Base-by-base conservation (phyloP, 1,140 invertebrate genomes). In the Dendroctonus ponderosae region DNA sequence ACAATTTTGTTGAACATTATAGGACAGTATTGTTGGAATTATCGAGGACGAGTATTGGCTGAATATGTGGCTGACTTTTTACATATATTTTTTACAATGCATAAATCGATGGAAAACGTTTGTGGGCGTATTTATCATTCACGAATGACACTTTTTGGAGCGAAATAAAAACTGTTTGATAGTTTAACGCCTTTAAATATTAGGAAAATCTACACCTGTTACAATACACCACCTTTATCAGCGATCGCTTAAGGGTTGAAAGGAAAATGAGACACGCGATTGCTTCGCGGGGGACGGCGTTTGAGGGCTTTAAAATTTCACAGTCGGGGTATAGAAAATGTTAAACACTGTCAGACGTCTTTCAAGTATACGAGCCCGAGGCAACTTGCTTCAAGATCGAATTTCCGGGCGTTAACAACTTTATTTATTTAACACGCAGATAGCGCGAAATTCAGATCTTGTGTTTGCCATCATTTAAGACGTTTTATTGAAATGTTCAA, bases 221-320 rank as follows among this genome's bases (percentile, higher is more conserved):
- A 26, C 26, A 26, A 26, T 26, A 26, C 26, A n/a, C 6, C 12
- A n/a, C 38, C 38, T 39, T 26, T 60, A 60, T 48, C 44, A 37
- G 41, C 14, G 38, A 49, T 41, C 43, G 40, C 40, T 43, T 59
- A 9, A 26, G 44, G 57, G 12, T 9, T 59, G 15, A 48, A 62
- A 62, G 48, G 12, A 60, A 60, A 60, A 48, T 41, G 38, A 44
- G 38, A 49, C 58, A 60, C 38, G 56, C 41, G 44, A 48, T 11
- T 49, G 48, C 39, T 12, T 60, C 43, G 37, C 58, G 7, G 53
- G 51, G 7, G n/a, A 59, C 15, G 14, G n/a, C 48, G 58, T 51
- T 48, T 51, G 58, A 60, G 5, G 58, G 58, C 49, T 60, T 60
- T 60, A 60, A 60, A 60, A 60, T 60, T 46, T 46, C 58, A 26